phyloP scores from a whole-genome alignment of 2,113 vertebrate genomes.

The Clarias magur region DNA sequence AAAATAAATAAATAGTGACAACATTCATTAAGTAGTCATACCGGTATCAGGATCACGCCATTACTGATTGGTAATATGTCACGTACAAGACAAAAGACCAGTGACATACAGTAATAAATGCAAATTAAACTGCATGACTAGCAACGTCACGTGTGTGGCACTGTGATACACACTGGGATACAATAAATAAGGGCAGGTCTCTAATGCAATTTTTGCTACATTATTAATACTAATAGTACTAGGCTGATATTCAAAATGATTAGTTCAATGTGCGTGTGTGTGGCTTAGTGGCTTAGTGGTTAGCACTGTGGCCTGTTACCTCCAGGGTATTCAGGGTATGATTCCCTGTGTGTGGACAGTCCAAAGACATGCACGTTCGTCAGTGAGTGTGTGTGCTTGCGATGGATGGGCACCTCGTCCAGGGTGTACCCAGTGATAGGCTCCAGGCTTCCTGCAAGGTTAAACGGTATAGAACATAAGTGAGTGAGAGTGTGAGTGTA shows the following conservation, averaged over 20 bases:
- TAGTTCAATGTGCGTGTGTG: neutral
- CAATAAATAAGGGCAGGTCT: constrained; percentile 21
- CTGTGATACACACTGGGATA: neutral
- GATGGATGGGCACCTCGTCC: too few species aligned
- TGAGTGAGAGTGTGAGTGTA: neutral
- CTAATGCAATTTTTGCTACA: neutral
- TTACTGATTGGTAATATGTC: neutral
- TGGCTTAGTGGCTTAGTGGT: too few species aligned
- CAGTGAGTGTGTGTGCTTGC: too few species aligned
- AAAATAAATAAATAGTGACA: neutral
- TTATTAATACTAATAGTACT: constrained; percentile 10
- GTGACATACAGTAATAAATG: constrained; percentile 14
- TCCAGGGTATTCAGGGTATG: too few species aligned
- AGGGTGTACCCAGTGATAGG: too few species aligned
- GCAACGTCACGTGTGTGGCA: neutral
- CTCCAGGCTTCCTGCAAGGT: too few species aligned
- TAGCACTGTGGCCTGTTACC: too few species aligned
- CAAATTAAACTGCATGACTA: neutral
- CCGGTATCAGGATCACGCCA: neutral
- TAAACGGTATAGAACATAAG: too few species aligned
- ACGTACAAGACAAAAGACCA: neutral
- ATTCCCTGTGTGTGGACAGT: too few species aligned
- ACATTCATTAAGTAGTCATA: neutral
- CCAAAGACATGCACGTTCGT: too few species aligned
- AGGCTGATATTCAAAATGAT: neutral